Evolutionary conservation across 2,888 invertebrate species (phyloP), one percentile per base, ranked within the genome.

Genomic region (Agrotis segetum): DNA sequence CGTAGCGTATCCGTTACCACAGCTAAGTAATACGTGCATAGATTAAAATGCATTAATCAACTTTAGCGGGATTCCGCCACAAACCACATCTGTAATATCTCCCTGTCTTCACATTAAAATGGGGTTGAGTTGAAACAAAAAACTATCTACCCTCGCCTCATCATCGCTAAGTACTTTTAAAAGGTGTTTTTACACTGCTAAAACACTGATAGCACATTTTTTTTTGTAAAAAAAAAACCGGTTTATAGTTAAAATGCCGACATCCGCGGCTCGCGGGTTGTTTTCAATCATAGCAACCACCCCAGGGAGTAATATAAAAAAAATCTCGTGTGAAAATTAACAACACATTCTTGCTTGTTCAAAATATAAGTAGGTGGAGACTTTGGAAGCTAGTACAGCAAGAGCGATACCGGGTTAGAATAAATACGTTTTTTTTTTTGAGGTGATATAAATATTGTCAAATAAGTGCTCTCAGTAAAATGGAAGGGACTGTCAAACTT

Each of bases 241-340:
- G 79, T 75, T 40, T 74, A 67, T 17, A 71, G 74, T 74, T 70
- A 62, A 73, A 81, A 81, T 52, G 70, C 82, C 81, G 81, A 87
- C 91, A 92, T 90, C 90, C 89, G 88, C 81, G 84, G 73, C 83
- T 81, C 83, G 81, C 86, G 85, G 88, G 86, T 89, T 90, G 91
- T 90, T 88, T 92, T 93, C 90, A 93, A 94, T 94, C 92, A 93
- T 91, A 85, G 81, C 80, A 78, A 82, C 74, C 84, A 84, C 90
- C 81, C 86, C 17, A 78, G 89, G 89, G 89, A 87, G 81, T 77
- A 75, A 86, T 89, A 90, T 40, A 40, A 90, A 92, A 91, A 90
- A 89, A 67, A 79, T 63, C 81, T 85, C 86, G 91, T 90, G 93
- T 93, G 91, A 93, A 92, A 91, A 93, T 92, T 89, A 91, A 92